Evolutionary conservation across 1,140 invertebrate genomes (phyloP).

Genomic region (Lucilia cuprina): DNA sequence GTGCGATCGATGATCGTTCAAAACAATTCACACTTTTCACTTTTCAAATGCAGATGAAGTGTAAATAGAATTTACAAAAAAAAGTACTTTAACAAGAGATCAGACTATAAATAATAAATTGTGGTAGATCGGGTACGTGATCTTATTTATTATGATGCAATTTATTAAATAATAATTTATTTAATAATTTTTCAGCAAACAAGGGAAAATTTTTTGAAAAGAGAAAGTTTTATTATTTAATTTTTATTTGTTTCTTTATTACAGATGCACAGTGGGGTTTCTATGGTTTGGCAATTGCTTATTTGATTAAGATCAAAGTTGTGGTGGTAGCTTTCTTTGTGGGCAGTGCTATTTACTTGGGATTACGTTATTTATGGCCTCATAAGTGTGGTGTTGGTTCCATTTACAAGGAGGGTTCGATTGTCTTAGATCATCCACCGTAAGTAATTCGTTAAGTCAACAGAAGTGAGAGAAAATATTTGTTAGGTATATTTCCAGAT

Average conservation of each 20-base stretch:
- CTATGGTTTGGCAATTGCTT: constrained; percentile 54
- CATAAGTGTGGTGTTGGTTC: constrained; percentile 46
- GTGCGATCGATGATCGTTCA: neutral
- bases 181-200: too few species aligned
- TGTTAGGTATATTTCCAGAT: neutral
- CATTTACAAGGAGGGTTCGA: constrained; percentile 42
- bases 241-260: neutral
- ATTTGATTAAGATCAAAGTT: constrained; percentile 60
- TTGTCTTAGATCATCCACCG: constrained; percentile 25
- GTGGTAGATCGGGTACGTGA: neutral
- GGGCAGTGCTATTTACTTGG: constrained; percentile 56
- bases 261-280: constrained; percentile 40
- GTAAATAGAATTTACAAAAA: neutral
- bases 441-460: neutral
- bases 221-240: neutral
- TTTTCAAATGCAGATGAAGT: neutral
- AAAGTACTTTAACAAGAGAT: neutral
- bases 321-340: constrained; percentile 59
- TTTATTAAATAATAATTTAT: neutral
- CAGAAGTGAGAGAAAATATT: neutral
- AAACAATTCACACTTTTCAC: neutral
- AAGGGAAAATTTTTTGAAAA: neutral
- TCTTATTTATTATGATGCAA: neutral
- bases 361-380: constrained; percentile 53
- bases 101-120: neutral